Percentiles rank a stretch among this genome's conserved stretches.
Evolutionary conservation across 2,797 vertebrate species (phyloP).

Genomic region (Coccyzus lansbergi): DNA sequence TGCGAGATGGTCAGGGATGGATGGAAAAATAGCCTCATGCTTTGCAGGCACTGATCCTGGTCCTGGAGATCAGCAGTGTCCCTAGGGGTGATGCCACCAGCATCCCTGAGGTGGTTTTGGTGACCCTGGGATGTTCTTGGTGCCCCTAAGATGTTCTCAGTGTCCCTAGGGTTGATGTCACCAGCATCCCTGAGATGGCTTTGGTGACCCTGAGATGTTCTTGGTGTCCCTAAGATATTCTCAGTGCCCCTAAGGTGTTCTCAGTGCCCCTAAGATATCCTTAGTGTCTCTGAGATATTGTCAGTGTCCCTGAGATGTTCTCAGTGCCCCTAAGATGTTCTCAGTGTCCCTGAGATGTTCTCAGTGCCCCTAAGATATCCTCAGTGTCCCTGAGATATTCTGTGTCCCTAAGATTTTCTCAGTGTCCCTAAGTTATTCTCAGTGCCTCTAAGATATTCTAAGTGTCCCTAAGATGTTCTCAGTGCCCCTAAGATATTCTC

Average conservation of each 20-base stretch:
- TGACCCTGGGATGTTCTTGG: too few species aligned
- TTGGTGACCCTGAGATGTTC: too few species aligned
- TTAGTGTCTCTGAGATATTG: not conserved
- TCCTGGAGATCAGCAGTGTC: rapidly evolving
- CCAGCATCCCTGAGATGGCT: too few species aligned
- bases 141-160: too few species aligned
- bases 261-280: not conserved
- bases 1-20: not conserved
- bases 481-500: not conserved
- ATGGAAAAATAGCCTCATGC: not conserved
- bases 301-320: not conserved
- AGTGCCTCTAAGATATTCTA: not conserved
- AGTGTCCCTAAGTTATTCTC: too few species aligned
- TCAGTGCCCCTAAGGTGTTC: not conserved
- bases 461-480: too few species aligned
- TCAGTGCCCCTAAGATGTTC: not conserved
- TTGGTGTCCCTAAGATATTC: not conserved
- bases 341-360: not conserved
- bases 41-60: not conserved
- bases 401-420: not conserved
- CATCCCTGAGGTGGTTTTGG: not conserved
- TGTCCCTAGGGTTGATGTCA: too few species aligned
- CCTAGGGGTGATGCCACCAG: rapidly evolving
- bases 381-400: not conserved
- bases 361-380: not conserved